These are phyloP conservation scores for Sebastes diaconus DNA, from an alignment of 2,797 vertebrate species.

Conservation along the genomic window DNA sequence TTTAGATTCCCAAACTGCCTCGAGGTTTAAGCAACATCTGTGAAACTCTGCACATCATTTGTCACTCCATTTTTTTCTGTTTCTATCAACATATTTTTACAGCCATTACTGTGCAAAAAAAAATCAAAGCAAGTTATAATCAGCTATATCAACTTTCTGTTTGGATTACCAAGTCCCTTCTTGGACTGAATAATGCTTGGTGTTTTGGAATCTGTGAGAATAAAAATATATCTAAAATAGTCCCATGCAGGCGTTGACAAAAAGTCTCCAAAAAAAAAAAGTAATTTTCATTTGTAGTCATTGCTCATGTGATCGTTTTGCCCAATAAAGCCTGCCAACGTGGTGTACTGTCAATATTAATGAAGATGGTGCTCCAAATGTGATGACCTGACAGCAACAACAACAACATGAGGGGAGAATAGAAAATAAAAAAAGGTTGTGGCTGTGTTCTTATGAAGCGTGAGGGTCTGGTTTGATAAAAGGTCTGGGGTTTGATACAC, in stretches of 20 bases:
- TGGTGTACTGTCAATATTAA: constrained; percentile 50
- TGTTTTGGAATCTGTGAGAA: constrained; percentile 7
- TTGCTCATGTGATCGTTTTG: constrained; percentile 42
- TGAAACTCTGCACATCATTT: background rate
- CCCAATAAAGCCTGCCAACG: constrained; percentile 44
- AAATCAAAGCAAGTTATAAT: background rate
- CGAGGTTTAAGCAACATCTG: background rate
- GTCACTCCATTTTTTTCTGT: background rate
- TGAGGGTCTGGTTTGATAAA: constrained; percentile 85
- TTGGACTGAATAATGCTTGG: constrained; percentile 2
- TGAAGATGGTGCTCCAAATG: constrained; percentile 40
- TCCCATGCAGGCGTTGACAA: background rate
- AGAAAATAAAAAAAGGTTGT: constrained; percentile 40
- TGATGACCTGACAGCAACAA: constrained; percentile 53
- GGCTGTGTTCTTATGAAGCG: constrained; percentile 73
- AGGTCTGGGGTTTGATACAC: constrained; percentile 90
- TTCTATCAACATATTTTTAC: background rate
- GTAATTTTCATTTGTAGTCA: constrained; percentile 33
- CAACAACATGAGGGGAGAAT: constrained; percentile 13
- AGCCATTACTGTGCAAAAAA: background rate
- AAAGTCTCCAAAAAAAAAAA: constrained; percentile 20
- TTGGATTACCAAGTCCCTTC: background rate
- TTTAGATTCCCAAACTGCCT: background rate
- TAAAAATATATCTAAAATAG: background rate
- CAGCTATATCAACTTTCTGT: constrained; percentile 25